These are phyloP conservation scores for Cordilura impudica DNA, from an alignment of 2,888 invertebrate genomes.

Conservation along the genomic window DNA sequence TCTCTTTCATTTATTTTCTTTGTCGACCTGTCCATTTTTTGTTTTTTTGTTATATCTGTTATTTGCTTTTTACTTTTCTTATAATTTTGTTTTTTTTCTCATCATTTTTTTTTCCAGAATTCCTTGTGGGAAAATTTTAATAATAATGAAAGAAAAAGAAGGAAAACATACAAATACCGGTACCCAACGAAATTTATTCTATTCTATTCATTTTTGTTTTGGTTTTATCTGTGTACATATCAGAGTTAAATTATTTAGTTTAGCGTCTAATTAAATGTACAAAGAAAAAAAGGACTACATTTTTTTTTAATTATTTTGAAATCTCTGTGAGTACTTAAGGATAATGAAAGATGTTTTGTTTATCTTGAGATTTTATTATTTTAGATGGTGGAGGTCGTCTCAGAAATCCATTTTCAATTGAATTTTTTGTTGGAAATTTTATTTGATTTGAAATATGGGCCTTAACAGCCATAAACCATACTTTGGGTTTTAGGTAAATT, in stretches of 20 bases:
- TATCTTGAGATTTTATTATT: background rate
- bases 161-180: constrained; percentile 52
- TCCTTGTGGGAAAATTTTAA: constrained; percentile 52
- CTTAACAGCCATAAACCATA: too few relatives aligned
- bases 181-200: constrained; percentile 26
- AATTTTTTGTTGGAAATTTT: too few relatives aligned
- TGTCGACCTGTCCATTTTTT: constrained; percentile 32
- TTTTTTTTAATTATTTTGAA: constrained; percentile 13
- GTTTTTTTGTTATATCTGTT: constrained; percentile 9
- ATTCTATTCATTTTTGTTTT: background rate
- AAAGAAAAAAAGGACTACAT: constrained; percentile 40
- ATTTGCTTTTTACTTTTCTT: constrained; percentile 36
- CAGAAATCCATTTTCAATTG: too few relatives aligned
- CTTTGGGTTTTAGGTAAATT: too few relatives aligned
- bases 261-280: constrained; percentile 53
- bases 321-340: background rate
- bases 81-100: constrained; percentile 8
- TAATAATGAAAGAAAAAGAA: constrained; percentile 32
- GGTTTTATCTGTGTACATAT: constrained; percentile 38
- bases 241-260: constrained; percentile 57
- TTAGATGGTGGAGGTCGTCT: background rate
- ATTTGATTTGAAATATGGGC: too few relatives aligned
- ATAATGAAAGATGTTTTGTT: background rate
- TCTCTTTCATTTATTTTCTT: constrained; percentile 7
- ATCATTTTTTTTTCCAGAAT: constrained; percentile 10